Percentiles rank a stretch among this genome's conserved stretches.
Conservation (phyloP, 1,140 invertebrate genomes). For the Scylla paramamosain region DNA sequence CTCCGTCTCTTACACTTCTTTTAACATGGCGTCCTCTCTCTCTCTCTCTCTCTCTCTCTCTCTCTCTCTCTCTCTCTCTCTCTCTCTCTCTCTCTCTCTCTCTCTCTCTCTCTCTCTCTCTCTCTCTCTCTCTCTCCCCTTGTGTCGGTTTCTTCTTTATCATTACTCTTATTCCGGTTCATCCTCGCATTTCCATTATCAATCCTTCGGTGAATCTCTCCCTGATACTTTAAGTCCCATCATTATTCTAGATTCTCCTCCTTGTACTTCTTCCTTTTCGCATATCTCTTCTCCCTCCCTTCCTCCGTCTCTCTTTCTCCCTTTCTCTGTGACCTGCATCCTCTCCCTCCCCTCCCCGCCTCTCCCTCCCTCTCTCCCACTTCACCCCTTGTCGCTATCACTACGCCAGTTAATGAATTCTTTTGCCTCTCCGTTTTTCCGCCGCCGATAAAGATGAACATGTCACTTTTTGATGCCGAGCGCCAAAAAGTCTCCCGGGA, state of each 20-base stretch:
- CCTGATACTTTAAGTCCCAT: background rate
- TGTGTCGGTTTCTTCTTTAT: no score
- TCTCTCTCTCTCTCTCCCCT: background rate
- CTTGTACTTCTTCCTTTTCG: background rate
- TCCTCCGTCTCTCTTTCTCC: background rate
- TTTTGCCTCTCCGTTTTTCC: conserved; percentile 64
- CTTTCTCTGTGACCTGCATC: background rate
- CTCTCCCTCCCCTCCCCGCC: background rate
- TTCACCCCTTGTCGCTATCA: conserved; percentile 62
- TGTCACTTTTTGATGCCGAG: conserved; percentile 68
- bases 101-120: background rate
- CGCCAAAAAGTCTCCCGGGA: conserved; percentile 49
- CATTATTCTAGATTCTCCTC: conserved; percentile 27
- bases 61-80: background rate
- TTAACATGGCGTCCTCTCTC: background rate
- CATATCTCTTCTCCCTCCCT: background rate
- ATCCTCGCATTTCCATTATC: background rate
- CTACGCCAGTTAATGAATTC: conserved; percentile 72
- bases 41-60: background rate
- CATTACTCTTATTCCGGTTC: background rate
- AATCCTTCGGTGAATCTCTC: background rate
- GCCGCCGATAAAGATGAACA: conserved; percentile 70
- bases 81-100: background rate
- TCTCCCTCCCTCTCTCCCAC: conserved; percentile 6
- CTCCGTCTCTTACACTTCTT: background rate